Conservation (phyloP, 2,888 invertebrate genomes). For the Lottia scabra region DNA sequence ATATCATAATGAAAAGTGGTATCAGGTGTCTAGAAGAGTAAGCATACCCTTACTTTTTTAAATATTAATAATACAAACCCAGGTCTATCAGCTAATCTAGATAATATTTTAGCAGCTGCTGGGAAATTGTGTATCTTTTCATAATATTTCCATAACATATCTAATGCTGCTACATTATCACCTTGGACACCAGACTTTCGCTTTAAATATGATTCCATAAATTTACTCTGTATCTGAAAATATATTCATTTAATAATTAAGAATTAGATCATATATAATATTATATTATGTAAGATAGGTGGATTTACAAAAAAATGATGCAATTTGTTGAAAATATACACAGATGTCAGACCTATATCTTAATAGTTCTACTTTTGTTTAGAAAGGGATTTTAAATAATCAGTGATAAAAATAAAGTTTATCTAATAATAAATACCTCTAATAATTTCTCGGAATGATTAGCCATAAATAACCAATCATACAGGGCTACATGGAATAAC, state of each 20-base stretch:
- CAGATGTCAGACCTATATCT: no score
- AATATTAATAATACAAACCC: slow-evolving; percentile 50
- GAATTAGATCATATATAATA: no score
- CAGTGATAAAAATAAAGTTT: no score
- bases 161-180: slow-evolving; percentile 76
- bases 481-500: slow-evolving; percentile 88
- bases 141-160: slow-evolving; percentile 95
- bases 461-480: slow-evolving; percentile 87
- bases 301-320: no score
- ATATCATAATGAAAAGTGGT: no score
- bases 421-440: slow-evolving; percentile 56
- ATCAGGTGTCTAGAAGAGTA: no score
- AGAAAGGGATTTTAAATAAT: no score
- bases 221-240: slow-evolving; percentile 73
- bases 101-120: slow-evolving; percentile 90
- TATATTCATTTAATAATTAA: no score
- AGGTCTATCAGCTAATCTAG: slow-evolving; percentile 82
- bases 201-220: slow-evolving; percentile 82
- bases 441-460: slow-evolving; percentile 71
- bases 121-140: slow-evolving; percentile 92
- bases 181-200: slow-evolving; percentile 56
- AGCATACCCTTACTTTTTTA: no score
- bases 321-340: no score
- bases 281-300: no score
- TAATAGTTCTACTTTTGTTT: no score